These are phyloP conservation scores for Drosophila orosa DNA, from an alignment of 1,140 invertebrate species.

Conservation along the genomic window DNA sequence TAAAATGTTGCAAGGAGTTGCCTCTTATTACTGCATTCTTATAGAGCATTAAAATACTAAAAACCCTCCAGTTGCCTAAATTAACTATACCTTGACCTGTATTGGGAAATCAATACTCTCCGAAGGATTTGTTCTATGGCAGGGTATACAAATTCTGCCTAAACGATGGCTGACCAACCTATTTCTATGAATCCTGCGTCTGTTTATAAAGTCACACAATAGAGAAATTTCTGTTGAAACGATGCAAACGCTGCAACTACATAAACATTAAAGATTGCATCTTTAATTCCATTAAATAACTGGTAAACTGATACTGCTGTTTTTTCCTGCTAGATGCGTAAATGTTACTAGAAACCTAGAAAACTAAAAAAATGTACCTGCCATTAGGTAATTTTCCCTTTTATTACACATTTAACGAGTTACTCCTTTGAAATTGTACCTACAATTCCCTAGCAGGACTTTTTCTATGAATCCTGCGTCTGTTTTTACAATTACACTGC, in stretches of 20 bases:
- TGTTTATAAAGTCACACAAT: neutral
- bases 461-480: neutral
- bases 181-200: neutral
- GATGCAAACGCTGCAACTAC: neutral
- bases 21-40: neutral
- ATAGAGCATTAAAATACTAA: neutral
- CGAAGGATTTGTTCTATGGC: neutral
- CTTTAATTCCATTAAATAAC: neutral
- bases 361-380: no score
- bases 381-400: no score
- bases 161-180: neutral
- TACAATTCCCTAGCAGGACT: neutral
- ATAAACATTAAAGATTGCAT: neutral
- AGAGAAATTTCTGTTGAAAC: neutral
- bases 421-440: neutral
- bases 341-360: no score
- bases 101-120: neutral
- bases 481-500: neutral
- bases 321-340: no score
- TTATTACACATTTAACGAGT: no score
- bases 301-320: no score
- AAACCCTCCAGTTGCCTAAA: no score
- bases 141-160: neutral
- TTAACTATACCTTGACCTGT: neutral
- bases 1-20: neutral